phyloP scores from a whole-genome alignment of 2,797 vertebrate genomes.

The Enteromius fasciolatus region DNA sequence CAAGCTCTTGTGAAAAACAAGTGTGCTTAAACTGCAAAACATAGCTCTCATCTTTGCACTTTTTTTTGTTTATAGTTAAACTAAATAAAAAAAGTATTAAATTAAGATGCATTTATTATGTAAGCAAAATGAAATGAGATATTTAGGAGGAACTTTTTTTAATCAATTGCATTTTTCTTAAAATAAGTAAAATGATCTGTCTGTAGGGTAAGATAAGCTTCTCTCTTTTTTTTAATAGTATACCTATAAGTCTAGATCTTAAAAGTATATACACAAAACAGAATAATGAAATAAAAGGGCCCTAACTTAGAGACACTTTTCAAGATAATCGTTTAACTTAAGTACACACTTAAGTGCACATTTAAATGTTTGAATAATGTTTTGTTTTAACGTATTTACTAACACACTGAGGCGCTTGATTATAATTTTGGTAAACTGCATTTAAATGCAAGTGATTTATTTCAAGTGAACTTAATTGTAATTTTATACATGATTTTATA shows the following conservation, averaged over 20 bases:
- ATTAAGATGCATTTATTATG: no score
- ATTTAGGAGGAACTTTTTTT: no score
- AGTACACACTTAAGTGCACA: neutral
- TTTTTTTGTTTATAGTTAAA: no score
- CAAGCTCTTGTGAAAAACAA: conserved; percentile 47
- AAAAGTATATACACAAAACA: neutral
- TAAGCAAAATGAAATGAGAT: no score
- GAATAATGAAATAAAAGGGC: neutral
- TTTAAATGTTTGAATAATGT: no score
- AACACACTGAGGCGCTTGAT: neutral
- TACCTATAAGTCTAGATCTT: no score
- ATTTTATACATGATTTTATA: neutral
- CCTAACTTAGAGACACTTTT: neutral
- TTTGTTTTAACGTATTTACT: neutral
- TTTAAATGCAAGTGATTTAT: neutral
- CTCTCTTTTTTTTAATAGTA: no score
- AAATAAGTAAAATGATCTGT: no score
- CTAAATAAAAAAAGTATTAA: no score
- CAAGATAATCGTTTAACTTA: neutral
- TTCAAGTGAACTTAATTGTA: neutral
- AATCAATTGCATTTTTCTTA: no score
- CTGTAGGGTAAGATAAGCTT: no score
- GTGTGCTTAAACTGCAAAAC: neutral
- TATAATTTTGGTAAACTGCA: neutral
- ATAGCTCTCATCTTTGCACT: no score